Evolutionary conservation across 1,140 invertebrate species (phyloP).

Genomic region (Nylanderia fulva): DNA sequence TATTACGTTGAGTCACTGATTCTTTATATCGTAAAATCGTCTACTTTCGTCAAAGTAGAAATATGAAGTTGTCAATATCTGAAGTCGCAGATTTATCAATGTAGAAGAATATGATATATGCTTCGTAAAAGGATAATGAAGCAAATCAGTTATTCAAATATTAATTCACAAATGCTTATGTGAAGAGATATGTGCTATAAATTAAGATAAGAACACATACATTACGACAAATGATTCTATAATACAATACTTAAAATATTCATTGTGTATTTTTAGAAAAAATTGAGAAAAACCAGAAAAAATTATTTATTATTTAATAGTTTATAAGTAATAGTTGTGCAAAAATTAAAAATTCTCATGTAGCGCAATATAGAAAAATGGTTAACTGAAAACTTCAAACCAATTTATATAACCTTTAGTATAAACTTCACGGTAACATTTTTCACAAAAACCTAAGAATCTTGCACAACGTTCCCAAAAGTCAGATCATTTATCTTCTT

Average conservation of each 20-base stretch:
- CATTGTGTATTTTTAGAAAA: not conserved
- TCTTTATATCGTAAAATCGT: not conserved
- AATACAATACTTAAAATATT: slow-evolving; percentile 19
- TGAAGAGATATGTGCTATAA: not conserved
- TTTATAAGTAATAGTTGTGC: too few species aligned
- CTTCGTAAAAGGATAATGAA: not conserved
- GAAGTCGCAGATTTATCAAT: not conserved
- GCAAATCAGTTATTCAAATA: slow-evolving; percentile 9
- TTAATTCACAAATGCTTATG: not conserved
- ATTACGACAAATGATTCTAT: not conserved
- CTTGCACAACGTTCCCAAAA: too few species aligned
- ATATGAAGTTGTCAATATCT: not conserved
- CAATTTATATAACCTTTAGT: too few species aligned
- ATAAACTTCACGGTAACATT: too few species aligned
- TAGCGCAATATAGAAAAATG: too few species aligned
- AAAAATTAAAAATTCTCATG: too few species aligned
- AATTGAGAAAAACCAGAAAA: too few species aligned
- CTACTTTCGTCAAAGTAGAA: not conserved
- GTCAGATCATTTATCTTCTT: too few species aligned
- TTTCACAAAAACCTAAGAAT: too few species aligned
- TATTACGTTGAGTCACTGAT: not conserved
- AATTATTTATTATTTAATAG: too few species aligned
- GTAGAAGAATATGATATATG: not conserved
- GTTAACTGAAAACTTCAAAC: too few species aligned
- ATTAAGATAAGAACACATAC: slow-evolving; percentile 6